Base-by-base conservation (phyloP, 2,797 vertebrate genomes). In the Eutrigla gurnardus region DNA sequence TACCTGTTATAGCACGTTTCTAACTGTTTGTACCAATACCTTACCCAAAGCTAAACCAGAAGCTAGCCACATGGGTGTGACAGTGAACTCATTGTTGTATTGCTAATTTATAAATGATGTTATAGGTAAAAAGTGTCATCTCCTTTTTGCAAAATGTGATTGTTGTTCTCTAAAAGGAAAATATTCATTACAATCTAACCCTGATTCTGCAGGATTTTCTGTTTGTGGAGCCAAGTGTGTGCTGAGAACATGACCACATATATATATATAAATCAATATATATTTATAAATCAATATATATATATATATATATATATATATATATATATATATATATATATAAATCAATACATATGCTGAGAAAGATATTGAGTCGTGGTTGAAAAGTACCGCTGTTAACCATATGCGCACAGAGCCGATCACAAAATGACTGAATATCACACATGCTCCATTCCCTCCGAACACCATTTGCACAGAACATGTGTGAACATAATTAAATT, bases 341-440 rank as follows among this genome's bases (percentile, higher is more conserved):
- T 25, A 25, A 25, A 25, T 25, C 25, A 25, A 25, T 25, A 25
- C 25, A 25, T 25, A 25, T 25, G 25, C 25, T 25, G 54, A 42
- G 36, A 33, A 42, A 42, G 57, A 55, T 59, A 43, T n/a, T n/a
- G 65, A 57, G 57, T 10, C 10, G 55, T 32, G 46, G 66, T 86
- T 82, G 88, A 75, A 78, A 76, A 82, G 77, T 75, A 77, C 70
- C 63, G 47, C 58, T 63, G 65, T 64, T 74, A 50, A 73, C 75
- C 71, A 76, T 65, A 86, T 91, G 85, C 88, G 80, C 78, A 73
- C 58, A 55, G 65, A 80, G 52, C 67, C 71, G 78, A 68, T 68
- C n/a, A 77, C 59, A n/a, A 76, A 61, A 61, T 25, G 47, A 61
- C 53, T 36, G 64, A 47, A 58, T 18, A 65, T 75, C 42, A 57